Base-by-base conservation (phyloP, 2,797 vertebrate genomes). In the Microctenopoma stevenorrisi region DNA sequence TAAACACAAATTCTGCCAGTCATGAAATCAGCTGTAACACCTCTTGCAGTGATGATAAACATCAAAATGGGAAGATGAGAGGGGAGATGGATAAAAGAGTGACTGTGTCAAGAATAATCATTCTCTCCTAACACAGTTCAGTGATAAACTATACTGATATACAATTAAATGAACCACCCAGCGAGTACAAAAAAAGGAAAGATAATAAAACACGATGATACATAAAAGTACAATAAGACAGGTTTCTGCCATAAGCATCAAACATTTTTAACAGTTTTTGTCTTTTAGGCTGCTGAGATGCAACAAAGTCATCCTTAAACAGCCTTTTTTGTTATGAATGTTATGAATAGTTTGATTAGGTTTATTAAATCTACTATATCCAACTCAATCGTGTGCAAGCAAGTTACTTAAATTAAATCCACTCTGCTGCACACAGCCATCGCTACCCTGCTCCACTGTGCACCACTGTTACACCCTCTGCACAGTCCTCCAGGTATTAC, bases 21-120 rank as follows among this genome's bases (percentile, higher is more conserved):
- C 37, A 25, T 49, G n/a, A 51, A 71, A 13, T 72, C 51, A 57
- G 28, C 38, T 50, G 26, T 40, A 61, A 63, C 68, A 82, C 35
- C 63, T 75, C 50, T 46, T 51, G 44, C 26, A 43, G 55, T 46
- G 5, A 26, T 26, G 30, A 72, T 64, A 61, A 33, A 47, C 9
- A 30, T 49, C 43, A 30, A 55, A 69, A 59, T 62, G 28, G 64
- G 28, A n/a, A 62, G 49, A 53, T 69, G 47, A 60, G 33, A 26
- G 16, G 37, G 26, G 60, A 10, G 62, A 44, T 7, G 15, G 43
- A 57, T 48, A 26, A 71, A 75, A 60, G 50, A 40, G 7, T 5
- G 15, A 56, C 9, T 15, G 44, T 58, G 53, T 18, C 18, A 59
- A 28, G 26, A 30, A 50, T 64, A 61, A 44, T 50, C 58, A 44